Conservation (phyloP, 2,888 invertebrate genomes). For the Norana najaformis region DNA sequence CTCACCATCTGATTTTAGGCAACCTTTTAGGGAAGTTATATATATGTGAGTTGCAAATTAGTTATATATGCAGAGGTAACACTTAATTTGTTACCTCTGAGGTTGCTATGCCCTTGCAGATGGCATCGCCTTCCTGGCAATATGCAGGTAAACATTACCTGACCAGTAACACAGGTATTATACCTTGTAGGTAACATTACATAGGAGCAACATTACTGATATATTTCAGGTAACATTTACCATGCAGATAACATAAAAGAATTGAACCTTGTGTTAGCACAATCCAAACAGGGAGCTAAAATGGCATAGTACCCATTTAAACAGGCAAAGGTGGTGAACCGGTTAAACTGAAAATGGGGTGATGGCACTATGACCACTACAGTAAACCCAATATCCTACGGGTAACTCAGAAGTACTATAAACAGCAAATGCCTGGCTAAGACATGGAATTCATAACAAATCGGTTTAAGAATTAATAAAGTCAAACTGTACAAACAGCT, state of each 20-base stretch:
- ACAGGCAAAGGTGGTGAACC: background rate
- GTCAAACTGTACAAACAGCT: constrained; percentile 1
- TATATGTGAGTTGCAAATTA: too few relatives aligned
- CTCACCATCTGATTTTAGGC: background rate
- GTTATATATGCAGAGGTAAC: background rate
- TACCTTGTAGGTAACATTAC: constrained; percentile 3
- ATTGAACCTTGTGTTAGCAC: background rate
- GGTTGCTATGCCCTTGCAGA: background rate
- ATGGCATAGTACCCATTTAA: constrained; percentile 1
- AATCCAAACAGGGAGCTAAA: background rate
- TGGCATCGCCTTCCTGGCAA: too few relatives aligned
- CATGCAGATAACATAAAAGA: constrained; percentile 3
- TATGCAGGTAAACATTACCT: background rate
- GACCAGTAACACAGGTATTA: background rate
- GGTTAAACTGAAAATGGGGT: background rate
- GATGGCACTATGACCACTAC: background rate
- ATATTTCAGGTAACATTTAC: background rate
- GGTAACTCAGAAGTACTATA: background rate
- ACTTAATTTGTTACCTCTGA: background rate
- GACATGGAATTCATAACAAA: background rate
- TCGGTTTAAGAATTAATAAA: background rate
- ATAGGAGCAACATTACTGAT: background rate
- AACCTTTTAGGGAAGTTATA: background rate
- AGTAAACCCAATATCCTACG: background rate
- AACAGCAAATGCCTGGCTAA: background rate